Evolutionary conservation across 2,888 invertebrate genomes (phyloP).

Genomic region (Onthophagus sagittarius): DNA sequence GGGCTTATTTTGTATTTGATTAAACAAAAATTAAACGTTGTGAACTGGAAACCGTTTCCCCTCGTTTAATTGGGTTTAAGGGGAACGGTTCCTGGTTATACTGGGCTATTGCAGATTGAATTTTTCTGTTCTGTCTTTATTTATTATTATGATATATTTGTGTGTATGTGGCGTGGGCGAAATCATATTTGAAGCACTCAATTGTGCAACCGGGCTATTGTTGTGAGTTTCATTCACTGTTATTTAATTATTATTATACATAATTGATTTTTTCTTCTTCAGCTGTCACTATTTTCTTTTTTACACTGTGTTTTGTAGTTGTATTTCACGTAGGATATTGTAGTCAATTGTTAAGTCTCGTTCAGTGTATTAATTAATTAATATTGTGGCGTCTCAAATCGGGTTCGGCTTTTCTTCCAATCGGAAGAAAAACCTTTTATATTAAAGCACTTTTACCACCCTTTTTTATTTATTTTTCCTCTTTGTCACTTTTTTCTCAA

Average conservation of each 20-base stretch:
- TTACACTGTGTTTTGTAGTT: conserved; percentile 4
- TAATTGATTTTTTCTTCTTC: conserved; percentile 13
- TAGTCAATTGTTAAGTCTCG: neutral
- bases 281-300: conserved; percentile 8
- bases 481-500: neutral
- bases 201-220: conserved; percentile 52
- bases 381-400: conserved; percentile 11
- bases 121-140: conserved; percentile 35
- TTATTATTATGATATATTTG: conserved; percentile 13
- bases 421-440: neutral
- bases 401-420: neutral
- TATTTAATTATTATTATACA: neutral
- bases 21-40: conserved; percentile 17
- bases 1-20: neutral
- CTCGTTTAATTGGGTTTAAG: conserved; percentile 18
- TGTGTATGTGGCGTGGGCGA: conserved; percentile 41
- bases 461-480: too few relatives aligned
- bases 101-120: conserved; percentile 48
- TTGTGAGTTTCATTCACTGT: conserved; percentile 32
- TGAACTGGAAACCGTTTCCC: neutral
- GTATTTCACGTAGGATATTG: conserved; percentile 13
- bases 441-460: neutral
- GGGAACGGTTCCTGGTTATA: conserved; percentile 34
- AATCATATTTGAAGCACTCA: conserved; percentile 47
- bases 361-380: neutral